These are phyloP conservation scores for Eristalis pertinax DNA, from an alignment of 2,888 invertebrate species.

Conservation along the genomic window DNA sequence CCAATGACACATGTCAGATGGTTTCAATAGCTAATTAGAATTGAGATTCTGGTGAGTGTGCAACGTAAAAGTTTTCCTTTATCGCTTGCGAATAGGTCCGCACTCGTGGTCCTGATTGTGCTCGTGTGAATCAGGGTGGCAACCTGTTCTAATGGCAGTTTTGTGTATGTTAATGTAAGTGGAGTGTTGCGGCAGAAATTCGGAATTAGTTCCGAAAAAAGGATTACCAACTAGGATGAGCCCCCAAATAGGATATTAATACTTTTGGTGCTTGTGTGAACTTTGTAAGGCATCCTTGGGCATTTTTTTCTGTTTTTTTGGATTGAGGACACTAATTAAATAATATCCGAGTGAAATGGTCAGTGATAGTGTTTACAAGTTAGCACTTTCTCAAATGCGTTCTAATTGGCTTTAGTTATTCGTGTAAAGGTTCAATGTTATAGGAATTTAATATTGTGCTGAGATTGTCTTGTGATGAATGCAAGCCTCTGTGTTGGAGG, in stretches of 20 bases:
- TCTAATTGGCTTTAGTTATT: neutral
- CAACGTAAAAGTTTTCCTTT: conserved; percentile 48
- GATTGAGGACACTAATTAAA: conserved; percentile 44
- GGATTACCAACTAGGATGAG: conserved; percentile 26
- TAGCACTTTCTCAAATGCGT: neutral
- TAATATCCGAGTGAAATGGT: conserved; percentile 1
- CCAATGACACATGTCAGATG: conserved; percentile 69
- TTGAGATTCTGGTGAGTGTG: conserved; percentile 57
- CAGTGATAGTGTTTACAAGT: neutral
- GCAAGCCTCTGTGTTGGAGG: too few species aligned
- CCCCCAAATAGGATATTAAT: conserved; percentile 22
- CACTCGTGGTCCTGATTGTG: conserved; percentile 3
- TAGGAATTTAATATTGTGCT: too few species aligned
- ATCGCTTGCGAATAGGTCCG: conserved; percentile 1
- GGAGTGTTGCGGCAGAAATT: neutral
- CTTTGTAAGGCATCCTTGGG: neutral
- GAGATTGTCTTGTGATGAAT: too few species aligned
- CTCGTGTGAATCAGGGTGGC: conserved; percentile 5
- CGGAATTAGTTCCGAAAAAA: conserved; percentile 34
- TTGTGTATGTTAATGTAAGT: conserved; percentile 39
- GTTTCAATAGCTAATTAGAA: conserved; percentile 69
- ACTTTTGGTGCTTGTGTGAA: conserved; percentile 6
- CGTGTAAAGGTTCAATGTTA: too few species aligned
- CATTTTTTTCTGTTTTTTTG: neutral
- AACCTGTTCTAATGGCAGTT: conserved; percentile 39